Conservation (phyloP, 2,113 vertebrate genomes). For the Ictalurus punctatus region DNA sequence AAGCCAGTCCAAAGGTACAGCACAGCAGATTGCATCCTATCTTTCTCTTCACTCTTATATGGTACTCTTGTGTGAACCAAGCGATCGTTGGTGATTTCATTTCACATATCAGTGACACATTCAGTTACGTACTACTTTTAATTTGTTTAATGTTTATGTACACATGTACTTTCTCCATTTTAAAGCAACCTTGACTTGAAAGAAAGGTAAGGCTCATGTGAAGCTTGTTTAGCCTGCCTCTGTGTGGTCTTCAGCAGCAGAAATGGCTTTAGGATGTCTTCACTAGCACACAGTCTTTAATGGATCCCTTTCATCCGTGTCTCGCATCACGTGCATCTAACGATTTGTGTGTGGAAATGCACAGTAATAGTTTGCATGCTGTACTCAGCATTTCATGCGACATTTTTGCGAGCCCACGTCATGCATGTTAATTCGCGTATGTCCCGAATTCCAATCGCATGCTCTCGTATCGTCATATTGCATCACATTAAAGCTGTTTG, state of each 20-base stretch:
- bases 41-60: neutral
- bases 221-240: constrained; percentile 1
- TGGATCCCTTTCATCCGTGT: neutral
- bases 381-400: neutral
- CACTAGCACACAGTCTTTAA: neutral
- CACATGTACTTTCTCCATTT: constrained; percentile 64
- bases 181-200: constrained; percentile 82
- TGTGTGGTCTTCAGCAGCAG: neutral
- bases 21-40: neutral
- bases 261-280: neutral
- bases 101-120: neutral
- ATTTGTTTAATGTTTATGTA: constrained; percentile 27
- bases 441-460: neutral
- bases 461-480: neutral
- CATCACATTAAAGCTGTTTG: neutral
- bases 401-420: neutral
- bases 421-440: neutral
- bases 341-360: neutral
- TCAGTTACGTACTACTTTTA: neutral
- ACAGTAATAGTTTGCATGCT: constrained; percentile 6
- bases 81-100: neutral
- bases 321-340: neutral
- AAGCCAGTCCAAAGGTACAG: constrained; percentile 89
- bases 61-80: neutral
- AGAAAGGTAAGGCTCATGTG: constrained; percentile 78